phyloP scores from a whole-genome alignment of 2,797 vertebrate species.

The Paedocypris micromegethes region DNA sequence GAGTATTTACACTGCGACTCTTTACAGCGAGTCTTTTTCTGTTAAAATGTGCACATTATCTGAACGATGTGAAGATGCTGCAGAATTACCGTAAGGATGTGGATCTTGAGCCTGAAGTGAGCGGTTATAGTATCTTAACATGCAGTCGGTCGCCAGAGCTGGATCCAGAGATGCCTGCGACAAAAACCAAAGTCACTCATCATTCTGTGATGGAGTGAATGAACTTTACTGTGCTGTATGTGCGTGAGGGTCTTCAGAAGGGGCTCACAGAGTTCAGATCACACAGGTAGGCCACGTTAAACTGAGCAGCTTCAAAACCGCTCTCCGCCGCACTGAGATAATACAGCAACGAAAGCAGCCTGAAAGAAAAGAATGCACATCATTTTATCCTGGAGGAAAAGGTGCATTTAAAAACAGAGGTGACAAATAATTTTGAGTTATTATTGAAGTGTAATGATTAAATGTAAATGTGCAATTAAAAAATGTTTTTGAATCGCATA shows the following conservation, averaged over 20 bases:
- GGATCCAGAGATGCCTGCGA: conserved; percentile 61
- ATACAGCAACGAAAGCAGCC: conserved; percentile 66
- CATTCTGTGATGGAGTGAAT: background rate
- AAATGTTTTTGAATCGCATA: too few relatives aligned
- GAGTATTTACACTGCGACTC: too few relatives aligned
- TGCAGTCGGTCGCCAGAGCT: conserved; percentile 57
- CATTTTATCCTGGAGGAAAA: too few relatives aligned
- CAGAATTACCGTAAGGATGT: conserved; percentile 61
- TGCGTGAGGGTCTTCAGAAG: background rate
- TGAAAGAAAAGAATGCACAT: conserved; percentile 41
- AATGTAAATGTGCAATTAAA: too few relatives aligned
- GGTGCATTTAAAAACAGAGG: too few relatives aligned
- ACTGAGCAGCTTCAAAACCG: conserved; percentile 69
- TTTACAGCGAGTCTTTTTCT: too few relatives aligned
- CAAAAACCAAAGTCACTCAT: background rate
- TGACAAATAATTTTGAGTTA: too few relatives aligned
- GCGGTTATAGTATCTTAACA: conserved; percentile 72
- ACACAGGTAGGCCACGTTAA: conserved; percentile 72
- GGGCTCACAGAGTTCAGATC: conserved; percentile 66
- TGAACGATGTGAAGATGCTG: too few relatives aligned
- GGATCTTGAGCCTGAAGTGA: conserved; percentile 62
- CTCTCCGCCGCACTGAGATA: conserved; percentile 71
- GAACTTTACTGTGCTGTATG: conserved; percentile 1
- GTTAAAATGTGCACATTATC: too few relatives aligned
- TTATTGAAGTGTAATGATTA: too few relatives aligned